Evolutionary conservation across 2,797 vertebrate species (phyloP).

Genomic region (Coregonus suidteri): DNA sequence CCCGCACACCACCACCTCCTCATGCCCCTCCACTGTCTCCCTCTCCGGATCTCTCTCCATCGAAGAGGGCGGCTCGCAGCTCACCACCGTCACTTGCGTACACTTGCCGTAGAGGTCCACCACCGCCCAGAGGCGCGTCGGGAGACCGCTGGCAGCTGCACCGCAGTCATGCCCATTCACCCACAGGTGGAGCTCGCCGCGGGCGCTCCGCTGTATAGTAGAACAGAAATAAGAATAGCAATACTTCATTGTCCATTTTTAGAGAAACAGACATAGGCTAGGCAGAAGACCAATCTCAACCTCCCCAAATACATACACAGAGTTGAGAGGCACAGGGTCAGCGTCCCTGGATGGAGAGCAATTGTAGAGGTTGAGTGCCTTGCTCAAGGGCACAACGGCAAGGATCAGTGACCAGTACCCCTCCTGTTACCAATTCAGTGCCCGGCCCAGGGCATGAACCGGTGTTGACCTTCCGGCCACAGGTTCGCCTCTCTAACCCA

Average conservation of each 20-base stretch:
- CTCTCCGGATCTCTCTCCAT: slow-evolving; percentile 47
- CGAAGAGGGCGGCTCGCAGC: slow-evolving; percentile 76
- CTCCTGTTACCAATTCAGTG: background rate
- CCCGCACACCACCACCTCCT: slow-evolving; percentile 61
- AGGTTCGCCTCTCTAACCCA: background rate
- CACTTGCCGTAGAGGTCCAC: slow-evolving; percentile 95
- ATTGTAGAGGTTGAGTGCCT: background rate
- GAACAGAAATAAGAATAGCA: background rate
- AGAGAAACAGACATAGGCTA: background rate
- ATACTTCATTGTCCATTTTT: background rate
- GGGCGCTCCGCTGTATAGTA: slow-evolving; percentile 71
- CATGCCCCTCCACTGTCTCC: slow-evolving; percentile 60
- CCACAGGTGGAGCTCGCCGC: slow-evolving; percentile 89
- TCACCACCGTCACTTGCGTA: slow-evolving; percentile 89
- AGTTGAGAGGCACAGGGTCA: background rate
- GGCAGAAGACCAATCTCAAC: background rate
- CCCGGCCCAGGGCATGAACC: no score
- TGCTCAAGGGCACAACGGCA: background rate
- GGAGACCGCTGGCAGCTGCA: slow-evolving; percentile 82
- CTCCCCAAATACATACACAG: background rate
- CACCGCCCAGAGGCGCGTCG: slow-evolving; percentile 87
- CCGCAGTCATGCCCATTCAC: slow-evolving; percentile 92
- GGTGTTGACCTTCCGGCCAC: no score
- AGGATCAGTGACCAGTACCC: background rate
- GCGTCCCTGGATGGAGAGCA: no score